These are phyloP conservation scores for Istiophorus platypterus DNA, from an alignment of 2,113 vertebrate species.

Conservation along the genomic window DNA sequence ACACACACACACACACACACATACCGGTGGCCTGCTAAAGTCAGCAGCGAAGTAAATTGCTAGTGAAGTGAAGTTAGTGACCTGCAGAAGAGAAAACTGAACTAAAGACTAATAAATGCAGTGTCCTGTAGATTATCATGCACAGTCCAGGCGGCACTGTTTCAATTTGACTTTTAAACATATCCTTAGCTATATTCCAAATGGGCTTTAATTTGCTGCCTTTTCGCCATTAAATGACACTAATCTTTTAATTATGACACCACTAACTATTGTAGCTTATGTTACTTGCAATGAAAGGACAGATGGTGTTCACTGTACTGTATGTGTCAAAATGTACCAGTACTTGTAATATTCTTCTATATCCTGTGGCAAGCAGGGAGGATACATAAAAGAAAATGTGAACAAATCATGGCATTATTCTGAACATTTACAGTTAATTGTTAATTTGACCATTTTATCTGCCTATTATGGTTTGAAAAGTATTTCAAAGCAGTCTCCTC, in stretches of 20 bases:
- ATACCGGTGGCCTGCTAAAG: neutral
- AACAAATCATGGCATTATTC: neutral
- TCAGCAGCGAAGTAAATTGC: neutral
- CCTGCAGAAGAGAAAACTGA: neutral
- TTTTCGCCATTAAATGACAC: no score
- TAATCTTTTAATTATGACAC: neutral
- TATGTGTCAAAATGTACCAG: neutral
- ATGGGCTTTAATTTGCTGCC: neutral
- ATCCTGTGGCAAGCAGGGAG: neutral
- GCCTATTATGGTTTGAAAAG: neutral
- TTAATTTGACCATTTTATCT: neutral
- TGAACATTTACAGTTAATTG: neutral
- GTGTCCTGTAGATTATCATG: neutral
- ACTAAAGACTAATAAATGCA: neutral
- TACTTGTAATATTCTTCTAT: neutral
- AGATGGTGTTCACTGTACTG: no score
- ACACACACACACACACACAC: neutral
- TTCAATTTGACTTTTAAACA: neutral
- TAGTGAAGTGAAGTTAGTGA: neutral
- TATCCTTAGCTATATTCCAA: neutral
- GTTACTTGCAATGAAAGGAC: neutral
- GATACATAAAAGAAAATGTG: neutral
- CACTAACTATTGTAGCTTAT: neutral
- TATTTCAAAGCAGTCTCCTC: neutral
- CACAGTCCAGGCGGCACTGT: neutral